Evolutionary conservation across 2,888 invertebrate genomes (phyloP).

Genomic region (Callosobruchus maculatus): DNA sequence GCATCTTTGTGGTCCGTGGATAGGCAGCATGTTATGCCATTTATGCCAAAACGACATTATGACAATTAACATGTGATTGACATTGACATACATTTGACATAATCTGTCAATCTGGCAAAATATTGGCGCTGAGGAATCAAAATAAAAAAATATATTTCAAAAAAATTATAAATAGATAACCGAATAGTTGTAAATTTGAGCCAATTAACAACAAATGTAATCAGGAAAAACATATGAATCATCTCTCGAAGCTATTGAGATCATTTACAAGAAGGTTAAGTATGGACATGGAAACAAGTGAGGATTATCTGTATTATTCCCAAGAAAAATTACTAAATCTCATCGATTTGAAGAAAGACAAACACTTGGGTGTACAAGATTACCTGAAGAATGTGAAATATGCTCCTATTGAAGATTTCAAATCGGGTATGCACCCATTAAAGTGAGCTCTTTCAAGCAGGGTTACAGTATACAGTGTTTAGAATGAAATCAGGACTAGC

Average conservation of each 20-base stretch:
- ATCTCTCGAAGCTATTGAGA: background rate
- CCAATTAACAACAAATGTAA: no score
- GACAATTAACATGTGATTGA: no score
- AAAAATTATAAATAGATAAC: background rate
- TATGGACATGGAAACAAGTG: conserved; percentile 7
- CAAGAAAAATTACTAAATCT: conserved; percentile 32
- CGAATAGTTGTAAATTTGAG: background rate
- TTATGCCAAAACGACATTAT: no score
- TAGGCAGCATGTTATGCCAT: no score
- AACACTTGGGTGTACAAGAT: conserved; percentile 33
- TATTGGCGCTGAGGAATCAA: no score
- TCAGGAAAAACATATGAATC: background rate
- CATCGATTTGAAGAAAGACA: conserved; percentile 30
- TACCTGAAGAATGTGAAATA: conserved; percentile 39
- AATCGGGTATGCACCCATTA: conserved; percentile 29
- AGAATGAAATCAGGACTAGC: conserved; percentile 1
- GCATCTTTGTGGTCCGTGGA: no score
- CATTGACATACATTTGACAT: no score
- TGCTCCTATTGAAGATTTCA: conserved; percentile 40
- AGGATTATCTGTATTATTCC: conserved; percentile 34
- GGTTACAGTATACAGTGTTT: no score
- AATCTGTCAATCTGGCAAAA: no score
- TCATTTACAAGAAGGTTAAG: background rate
- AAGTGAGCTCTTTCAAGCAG: background rate
- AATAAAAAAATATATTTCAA: no score